Evolutionary conservation across 2,113 vertebrate genomes (phyloP), one percentile per base, ranked within the genome.

Genomic region (Uropsilus gracilis): DNA sequence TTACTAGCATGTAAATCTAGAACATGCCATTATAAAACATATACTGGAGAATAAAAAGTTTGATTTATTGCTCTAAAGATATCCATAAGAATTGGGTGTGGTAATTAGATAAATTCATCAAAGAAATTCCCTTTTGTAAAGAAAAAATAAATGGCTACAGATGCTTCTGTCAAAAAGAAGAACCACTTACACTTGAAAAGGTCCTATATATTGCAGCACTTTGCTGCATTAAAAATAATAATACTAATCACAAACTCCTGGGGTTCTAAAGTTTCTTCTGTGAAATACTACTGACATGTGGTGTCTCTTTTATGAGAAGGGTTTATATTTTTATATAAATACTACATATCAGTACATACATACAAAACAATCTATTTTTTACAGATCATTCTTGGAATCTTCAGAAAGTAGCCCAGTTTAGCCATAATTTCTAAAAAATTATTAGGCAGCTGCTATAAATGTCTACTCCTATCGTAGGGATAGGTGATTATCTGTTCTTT

Each of bases 71-170:
- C 42, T 91, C 93, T 34, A 32, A 89, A 93, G 32, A 37, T 69
- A 46, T 17, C 63, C 18, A 48, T 30, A 61, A 59, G 44, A 86
- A 96, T 30, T 59, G 14, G 28, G 20, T 80, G 32, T 42, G 28
- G 22, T 44, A 50, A 86, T 91, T 69, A 91, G 53, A 82, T 76
- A 89, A 90, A 82, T 42, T 48, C 39, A 82, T 84, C 37, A 92
- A 88, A 92, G 46, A 85, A 95, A 81, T 42, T 81, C 12, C 61
- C 44, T 92, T 96, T 73, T 88, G 18, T 68, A 89, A 76, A 89
- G 34, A 83, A 86, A 55, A 22, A 55, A 32, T 68, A 57, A 89
- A 32, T 18, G 48, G 37, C 59, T 82, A 48, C 6, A n/a, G 30
- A 26, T 34, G 32, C 5, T 39, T 32, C n/a, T 34, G 2, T 76